Percentiles rank a stretch among this genome's conserved stretches.
These are phyloP conservation scores for Galeruca laticollis DNA, from an alignment of 2,888 invertebrate species.

Conservation along the genomic window DNA sequence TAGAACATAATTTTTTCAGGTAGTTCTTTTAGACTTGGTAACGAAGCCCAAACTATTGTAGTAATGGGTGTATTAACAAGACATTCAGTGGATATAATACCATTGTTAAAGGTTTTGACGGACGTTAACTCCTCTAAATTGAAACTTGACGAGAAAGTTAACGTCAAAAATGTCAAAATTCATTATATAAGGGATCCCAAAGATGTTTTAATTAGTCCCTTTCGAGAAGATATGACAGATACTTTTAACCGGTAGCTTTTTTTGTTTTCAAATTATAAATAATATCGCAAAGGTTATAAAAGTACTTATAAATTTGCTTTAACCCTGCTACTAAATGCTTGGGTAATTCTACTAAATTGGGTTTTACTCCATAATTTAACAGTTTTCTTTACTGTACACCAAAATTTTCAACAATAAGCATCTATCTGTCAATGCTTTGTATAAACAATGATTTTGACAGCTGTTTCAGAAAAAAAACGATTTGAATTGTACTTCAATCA, in stretches of 20 bases:
- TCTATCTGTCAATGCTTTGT: no score
- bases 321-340: no score
- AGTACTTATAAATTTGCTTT: background rate
- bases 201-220: slow-evolving; percentile 79
- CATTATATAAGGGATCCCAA: slow-evolving; percentile 84
- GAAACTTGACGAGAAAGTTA: slow-evolving; percentile 72
- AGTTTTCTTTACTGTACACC: no score
- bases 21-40: slow-evolving; percentile 78
- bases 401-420: no score
- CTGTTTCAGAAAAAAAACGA: no score
- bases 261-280: background rate
- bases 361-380: no score
- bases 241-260: slow-evolving; percentile 52
- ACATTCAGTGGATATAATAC: slow-evolving; percentile 82
- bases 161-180: slow-evolving; percentile 76
- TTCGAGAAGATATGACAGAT: slow-evolving; percentile 75
- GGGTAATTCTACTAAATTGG: no score
- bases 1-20: slow-evolving; percentile 58
- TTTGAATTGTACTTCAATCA: no score
- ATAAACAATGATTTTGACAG: no score
- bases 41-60: slow-evolving; percentile 81
- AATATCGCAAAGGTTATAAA: slow-evolving; percentile 31
- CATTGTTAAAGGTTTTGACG: slow-evolving; percentile 77
- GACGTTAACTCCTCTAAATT: slow-evolving; percentile 70
- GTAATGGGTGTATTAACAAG: slow-evolving; percentile 86